A percentile compares a stretch with the other conserved stretches of the same genome.
These are phyloP conservation scores for Xanthorhoe spadicearia DNA, from an alignment of 2,888 invertebrate species.

Conservation along the genomic window DNA sequence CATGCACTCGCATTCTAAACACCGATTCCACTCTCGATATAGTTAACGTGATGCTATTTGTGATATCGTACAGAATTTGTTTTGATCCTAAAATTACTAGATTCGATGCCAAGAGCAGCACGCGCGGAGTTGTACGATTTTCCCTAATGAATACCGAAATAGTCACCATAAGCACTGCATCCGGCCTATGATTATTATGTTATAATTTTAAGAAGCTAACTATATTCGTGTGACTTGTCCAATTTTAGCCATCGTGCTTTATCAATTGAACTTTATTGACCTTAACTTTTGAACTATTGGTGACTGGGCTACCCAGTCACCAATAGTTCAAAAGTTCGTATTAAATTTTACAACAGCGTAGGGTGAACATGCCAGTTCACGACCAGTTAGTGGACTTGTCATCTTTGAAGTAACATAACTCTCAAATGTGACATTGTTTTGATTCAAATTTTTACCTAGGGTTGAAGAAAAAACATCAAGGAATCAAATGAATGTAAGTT, in stretches of 20 bases:
- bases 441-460: too few species aligned
- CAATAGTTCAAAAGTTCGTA: not conserved
- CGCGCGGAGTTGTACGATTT: constrained; percentile 10
- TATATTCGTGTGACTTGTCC: not conserved
- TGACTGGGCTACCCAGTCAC: not conserved
- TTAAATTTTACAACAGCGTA: not conserved
- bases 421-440: too few species aligned
- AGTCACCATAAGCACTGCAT: constrained; percentile 17
- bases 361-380: too few species aligned
- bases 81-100: constrained; percentile 21
- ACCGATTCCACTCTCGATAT: constrained; percentile 25
- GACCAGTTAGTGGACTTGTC: too few species aligned
- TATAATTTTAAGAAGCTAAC: not conserved
- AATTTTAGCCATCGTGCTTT: not conserved
- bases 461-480: too few species aligned
- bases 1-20: constrained; percentile 24
- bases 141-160: constrained; percentile 15
- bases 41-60: constrained; percentile 19
- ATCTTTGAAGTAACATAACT: too few species aligned
- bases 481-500: too few species aligned
- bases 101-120: constrained; percentile 24
- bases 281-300: too few species aligned
- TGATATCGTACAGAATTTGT: constrained; percentile 15
- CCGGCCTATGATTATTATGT: not conserved
- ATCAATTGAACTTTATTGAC: not conserved